Percentiles rank a stretch among this genome's conserved stretches.
Conservation (phyloP, 2,888 invertebrate species). For the Ganaspis brasiliensis region DNA sequence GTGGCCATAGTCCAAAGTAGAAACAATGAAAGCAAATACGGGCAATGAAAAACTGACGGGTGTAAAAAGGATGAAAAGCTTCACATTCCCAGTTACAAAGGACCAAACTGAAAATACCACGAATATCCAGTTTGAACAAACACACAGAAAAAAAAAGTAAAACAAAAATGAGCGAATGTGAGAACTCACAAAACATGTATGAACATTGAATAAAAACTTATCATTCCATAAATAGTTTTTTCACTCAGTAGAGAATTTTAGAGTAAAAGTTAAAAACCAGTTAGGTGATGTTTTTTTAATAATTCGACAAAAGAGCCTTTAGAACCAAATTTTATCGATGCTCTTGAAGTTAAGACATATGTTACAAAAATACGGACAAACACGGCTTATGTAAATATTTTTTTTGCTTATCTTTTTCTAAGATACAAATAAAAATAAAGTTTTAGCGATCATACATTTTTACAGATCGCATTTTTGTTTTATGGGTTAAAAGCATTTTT, state of each 20-base stretch:
- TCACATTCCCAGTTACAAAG: conserved; percentile 73
- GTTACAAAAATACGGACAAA: too few species aligned
- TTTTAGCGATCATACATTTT: too few species aligned
- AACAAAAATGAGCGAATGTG: background rate
- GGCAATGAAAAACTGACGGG: conserved; percentile 74
- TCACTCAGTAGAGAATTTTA: background rate
- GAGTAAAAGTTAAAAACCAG: too few species aligned
- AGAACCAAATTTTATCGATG: too few species aligned
- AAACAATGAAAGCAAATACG: conserved; percentile 78
- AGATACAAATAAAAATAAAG: too few species aligned
- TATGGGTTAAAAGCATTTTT: too few species aligned
- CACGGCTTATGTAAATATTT: too few species aligned
- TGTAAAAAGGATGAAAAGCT: conserved; percentile 71
- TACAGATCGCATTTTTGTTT: too few species aligned
- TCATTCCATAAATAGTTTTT: conserved; percentile 9
- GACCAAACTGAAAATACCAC: conserved; percentile 70
- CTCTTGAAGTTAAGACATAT: too few species aligned
- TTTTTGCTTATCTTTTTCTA: too few species aligned
- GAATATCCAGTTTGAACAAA: conserved; percentile 70
- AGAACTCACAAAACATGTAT: background rate
- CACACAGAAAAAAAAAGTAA: conserved; percentile 52
- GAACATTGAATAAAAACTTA: conserved; percentile 22
- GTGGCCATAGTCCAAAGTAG: conserved; percentile 58
- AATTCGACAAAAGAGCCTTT: too few species aligned
- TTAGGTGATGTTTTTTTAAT: too few species aligned